Conservation (phyloP, 1,140 invertebrate genomes). For the Himalopsyche phryganea region DNA sequence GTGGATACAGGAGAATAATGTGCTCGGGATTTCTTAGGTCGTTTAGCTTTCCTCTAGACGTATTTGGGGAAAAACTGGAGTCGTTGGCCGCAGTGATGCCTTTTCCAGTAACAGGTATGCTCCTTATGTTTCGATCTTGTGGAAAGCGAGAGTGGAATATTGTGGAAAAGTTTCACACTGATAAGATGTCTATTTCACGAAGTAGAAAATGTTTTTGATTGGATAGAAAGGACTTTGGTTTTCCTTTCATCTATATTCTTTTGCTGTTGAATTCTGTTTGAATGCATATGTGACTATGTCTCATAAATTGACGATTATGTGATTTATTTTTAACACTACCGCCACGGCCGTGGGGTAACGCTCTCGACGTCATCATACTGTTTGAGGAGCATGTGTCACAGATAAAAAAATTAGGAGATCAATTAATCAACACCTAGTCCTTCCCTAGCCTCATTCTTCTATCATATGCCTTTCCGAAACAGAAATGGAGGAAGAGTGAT, state of each 20-base stretch:
- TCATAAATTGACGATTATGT: too few species aligned
- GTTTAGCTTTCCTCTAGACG: constrained; percentile 32
- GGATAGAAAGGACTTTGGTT: background rate
- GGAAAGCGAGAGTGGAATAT: constrained; percentile 29
- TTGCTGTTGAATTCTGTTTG: background rate
- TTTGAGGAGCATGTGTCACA: too few species aligned
- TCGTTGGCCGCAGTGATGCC: constrained; percentile 19
- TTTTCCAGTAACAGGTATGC: constrained; percentile 17
- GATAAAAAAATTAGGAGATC: too few species aligned
- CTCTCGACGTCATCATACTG: constrained; percentile 1
- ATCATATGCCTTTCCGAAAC: too few species aligned
- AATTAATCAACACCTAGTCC: too few species aligned
- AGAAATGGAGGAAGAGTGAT: too few species aligned
- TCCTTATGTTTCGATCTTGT: constrained; percentile 11
- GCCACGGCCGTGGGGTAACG: background rate
- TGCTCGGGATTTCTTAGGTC: constrained; percentile 34
- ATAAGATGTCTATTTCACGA: background rate
- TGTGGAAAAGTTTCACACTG: constrained; percentile 1
- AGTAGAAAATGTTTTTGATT: too few species aligned
- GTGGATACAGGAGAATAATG: constrained; percentile 34
- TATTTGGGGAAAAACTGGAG: constrained; percentile 17
- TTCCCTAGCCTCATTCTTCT: too few species aligned
- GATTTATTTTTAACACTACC: too few species aligned
- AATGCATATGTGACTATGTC: too few species aligned
- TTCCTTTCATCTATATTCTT: background rate